Evolutionary conservation across 1,140 invertebrate genomes (phyloP), one percentile per base, ranked within the genome.

Genomic region (Medauroidea extradentata): DNA sequence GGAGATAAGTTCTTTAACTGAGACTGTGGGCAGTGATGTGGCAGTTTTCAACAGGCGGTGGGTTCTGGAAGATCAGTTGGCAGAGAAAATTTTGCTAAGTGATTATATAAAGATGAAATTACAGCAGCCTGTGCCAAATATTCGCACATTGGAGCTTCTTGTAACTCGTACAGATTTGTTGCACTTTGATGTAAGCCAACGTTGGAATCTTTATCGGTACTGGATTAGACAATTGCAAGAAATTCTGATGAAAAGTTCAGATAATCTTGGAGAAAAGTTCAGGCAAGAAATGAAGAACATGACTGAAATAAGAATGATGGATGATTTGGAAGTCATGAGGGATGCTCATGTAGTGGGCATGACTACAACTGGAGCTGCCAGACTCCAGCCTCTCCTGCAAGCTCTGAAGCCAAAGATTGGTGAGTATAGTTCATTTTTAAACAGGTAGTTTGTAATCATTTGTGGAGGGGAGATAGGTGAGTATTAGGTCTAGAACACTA

Each of bases 351-450:
- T 90, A 13, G 69, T 92, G 38, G 90, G 87, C 9, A 85, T 91
- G 79, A 93, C 90, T 0, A 92, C 89, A 4, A 87, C 86, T 14
- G 85, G 83, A 46, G 89, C 89, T 1, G 88, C 89, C 7, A 80
- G 83, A 50, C 70, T 83, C n/a, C 79, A 81, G 27, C 77, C 79
- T 16, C 59, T 87, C 9, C 67, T 93, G n/a, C 69, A 82, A 53
- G 67, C 77, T 14, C 64, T 92, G 21, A 71, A 79, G 50, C 80
- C 51, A 53, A 29, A 21, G 38, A 53, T 53, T 24, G 51, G 51
- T 53, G 51, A 29, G 29, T 34, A 34, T 34, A 34, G 11, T 34
- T 34, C 5, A 7, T 34, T 34, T 34, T 34, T 34, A 34, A 7
- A 34, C 11, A 34, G 5, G 5, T 34, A 7, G 11, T 34, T 34